A percentile compares a stretch with the other conserved stretches of the same genome.
phyloP scores from a whole-genome alignment of 2,113 vertebrate genomes.

The Heterochromis multidens region DNA sequence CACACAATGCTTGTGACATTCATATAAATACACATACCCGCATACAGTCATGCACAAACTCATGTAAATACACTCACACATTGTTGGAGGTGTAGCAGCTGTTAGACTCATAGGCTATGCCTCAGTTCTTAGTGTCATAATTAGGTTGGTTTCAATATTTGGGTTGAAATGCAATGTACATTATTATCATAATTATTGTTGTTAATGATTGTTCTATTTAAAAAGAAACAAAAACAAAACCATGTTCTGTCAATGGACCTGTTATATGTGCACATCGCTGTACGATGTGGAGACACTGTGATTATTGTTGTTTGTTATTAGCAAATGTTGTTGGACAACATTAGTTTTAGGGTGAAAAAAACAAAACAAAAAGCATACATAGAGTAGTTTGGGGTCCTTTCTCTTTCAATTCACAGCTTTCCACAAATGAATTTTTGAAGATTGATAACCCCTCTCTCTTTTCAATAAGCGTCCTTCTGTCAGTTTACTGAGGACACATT shows the following conservation, averaged over 20 bases:
- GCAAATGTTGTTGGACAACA: slow-evolving; percentile 58
- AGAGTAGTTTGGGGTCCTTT: slow-evolving; percentile 38
- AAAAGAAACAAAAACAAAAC: slow-evolving; percentile 53
- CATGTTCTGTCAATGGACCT: slow-evolving; percentile 63
- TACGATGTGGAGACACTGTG: slow-evolving; percentile 72
- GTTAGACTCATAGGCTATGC: slow-evolving; percentile 23
- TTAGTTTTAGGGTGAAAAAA: slow-evolving; percentile 45
- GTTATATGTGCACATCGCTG: slow-evolving; percentile 57
- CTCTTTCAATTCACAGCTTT: slow-evolving; percentile 52
- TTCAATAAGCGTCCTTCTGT: slow-evolving; percentile 6
- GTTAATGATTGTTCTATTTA: slow-evolving; percentile 70
- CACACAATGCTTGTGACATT: slow-evolving; percentile 9
- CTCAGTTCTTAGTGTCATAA: slow-evolving; percentile 42
- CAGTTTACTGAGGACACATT: neutral
- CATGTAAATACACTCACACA: slow-evolving; percentile 10
- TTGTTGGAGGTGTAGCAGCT: slow-evolving; percentile 18
- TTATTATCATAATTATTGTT: slow-evolving; percentile 53
- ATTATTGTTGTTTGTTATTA: slow-evolving; percentile 59
- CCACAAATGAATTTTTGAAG: slow-evolving; percentile 5
- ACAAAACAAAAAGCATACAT: neutral
- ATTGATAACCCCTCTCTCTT: neutral
- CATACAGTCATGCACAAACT: neutral
- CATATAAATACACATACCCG: neutral
- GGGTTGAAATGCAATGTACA: slow-evolving; percentile 58
- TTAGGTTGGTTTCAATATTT: slow-evolving; percentile 38